Evolutionary conservation across 2,113 vertebrate species (phyloP), one percentile per base, ranked within the genome.

Genomic region (Telmatochromis sp.): DNA sequence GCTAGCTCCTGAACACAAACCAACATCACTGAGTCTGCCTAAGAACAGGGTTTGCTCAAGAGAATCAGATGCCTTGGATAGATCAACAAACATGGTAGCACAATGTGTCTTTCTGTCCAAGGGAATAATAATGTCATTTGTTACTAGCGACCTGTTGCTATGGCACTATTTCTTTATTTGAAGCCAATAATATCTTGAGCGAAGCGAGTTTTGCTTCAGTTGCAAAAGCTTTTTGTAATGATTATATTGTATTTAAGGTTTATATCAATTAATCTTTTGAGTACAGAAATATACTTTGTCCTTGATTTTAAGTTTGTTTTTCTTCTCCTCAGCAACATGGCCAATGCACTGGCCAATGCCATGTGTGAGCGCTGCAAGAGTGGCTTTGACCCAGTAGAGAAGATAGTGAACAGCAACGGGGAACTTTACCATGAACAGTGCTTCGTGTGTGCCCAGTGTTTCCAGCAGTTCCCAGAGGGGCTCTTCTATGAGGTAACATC

Each of bases 371-470:
- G 98, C 93, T 99, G 99, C 91, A 97, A 96, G 93, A 97, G 95
- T 0, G 98, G 98, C 57, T 99, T 99, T 31, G 98, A 97, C 1
- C 98, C 98, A 0, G 97, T 98, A 0, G 99, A 99, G 97, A 99
- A 98, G 95, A 99, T 99, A 0, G 98, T 99, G 60, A 99, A 99
- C 96, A 99, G 99, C 81, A 99, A 99, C 0, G 99, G 99, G 0
- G 99, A 99, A 84, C 97, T 99, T 78, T 99, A 99, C 94, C 99
- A 99, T 0, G 98, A 99, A 91, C 98, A 98, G 94, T 99, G 99
- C 92, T 99, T 99, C 0, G 98, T 99, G 80, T 99, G 99, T 0
- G 99, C 99, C 4, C 99, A 99, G 95, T 99, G 99, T 94, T 99
- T 99, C 87, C 98, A 99, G 91, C 98, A 99, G 94, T 99, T 99